Evolutionary conservation across 2,113 vertebrate species (phyloP), one percentile per base, ranked within the genome.

Genomic region (Dinomys branickii): DNA sequence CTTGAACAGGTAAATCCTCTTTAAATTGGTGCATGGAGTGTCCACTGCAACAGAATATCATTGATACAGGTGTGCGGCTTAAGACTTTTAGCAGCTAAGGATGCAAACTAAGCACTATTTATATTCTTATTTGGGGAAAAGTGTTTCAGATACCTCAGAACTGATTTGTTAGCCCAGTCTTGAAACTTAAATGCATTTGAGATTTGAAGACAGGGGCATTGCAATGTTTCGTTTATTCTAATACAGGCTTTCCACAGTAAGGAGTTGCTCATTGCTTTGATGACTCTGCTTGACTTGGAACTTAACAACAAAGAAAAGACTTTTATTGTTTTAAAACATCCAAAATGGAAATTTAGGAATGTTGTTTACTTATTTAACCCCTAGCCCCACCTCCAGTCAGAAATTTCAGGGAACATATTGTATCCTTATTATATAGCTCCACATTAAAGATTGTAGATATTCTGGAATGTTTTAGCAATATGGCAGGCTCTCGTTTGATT

Each of bases 371-470:
- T 89, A 52, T 38, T 91, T 82, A 69, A 71, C 90, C 50, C 9
- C n/a, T 28, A 17, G 10, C 14, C 26, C 26, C 54, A 30, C 38
- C 38, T 35, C 30, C 2, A 7, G 22, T n/a, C 28, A 90, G 22
- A 56, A 81, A 91, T 90, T 84, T 50, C 61, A 71, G 19, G 67
- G 63, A 87, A 73, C 35, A 16, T 20, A 80, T 14, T 83, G 33
- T 69, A 35, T 94, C 67, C 5, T 91, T 54, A 28, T 83, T 71
- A 56, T 28, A 2, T 84, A 78, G 47, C 93, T 58, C 63, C 84
- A 88, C 38, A 16, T 91, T 91, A 35, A 24, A n/a, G 81, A 88
- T 85, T 93, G 87, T n/a, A 59, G 59, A 85, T 69, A 58, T 58
- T 44, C 20, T 22, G n/a, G 93, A 30, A 35, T 80, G 41, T 75